Percentiles rank a stretch among this genome's conserved stretches.
phyloP scores from a whole-genome alignment of 1,140 invertebrate genomes.

The Eriocheir sinensis region DNA sequence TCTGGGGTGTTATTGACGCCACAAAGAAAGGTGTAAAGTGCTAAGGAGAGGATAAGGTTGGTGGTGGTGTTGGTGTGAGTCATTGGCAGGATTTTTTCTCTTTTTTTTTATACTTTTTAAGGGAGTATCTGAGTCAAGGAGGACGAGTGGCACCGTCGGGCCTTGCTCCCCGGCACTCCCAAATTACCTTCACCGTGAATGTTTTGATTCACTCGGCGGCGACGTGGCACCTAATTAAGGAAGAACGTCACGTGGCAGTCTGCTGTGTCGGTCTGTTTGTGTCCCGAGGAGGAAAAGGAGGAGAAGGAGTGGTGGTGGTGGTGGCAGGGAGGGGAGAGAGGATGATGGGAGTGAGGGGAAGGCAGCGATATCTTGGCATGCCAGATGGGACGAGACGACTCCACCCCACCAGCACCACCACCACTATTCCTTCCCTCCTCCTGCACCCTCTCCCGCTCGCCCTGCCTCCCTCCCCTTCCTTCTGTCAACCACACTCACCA shows the following conservation, averaged over 20 bases:
- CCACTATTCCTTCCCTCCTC: background rate
- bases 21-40: background rate
- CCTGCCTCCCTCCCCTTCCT: background rate
- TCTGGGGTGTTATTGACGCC: too few relatives aligned
- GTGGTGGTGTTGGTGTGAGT: background rate
- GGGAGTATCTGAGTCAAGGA: too few relatives aligned
- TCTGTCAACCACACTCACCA: background rate
- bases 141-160: too few relatives aligned
- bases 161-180: background rate
- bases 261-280: background rate
- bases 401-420: conserved; percentile 6
- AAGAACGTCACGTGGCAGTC: background rate
- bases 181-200: background rate
- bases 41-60: background rate
- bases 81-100: too few relatives aligned
- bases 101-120: too few relatives aligned
- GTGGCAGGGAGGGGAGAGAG: background rate
- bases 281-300: background rate
- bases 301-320: background rate
- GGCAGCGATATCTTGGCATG: conserved; percentile 11
- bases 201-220: background rate
- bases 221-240: conserved; percentile 3
- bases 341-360: background rate
- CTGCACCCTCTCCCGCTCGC: background rate
- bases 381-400: background rate